Percentiles rank a stretch among this genome's conserved stretches.
Evolutionary conservation across 1,140 invertebrate genomes (phyloP).

Genomic region (Cydia fagiglandana): DNA sequence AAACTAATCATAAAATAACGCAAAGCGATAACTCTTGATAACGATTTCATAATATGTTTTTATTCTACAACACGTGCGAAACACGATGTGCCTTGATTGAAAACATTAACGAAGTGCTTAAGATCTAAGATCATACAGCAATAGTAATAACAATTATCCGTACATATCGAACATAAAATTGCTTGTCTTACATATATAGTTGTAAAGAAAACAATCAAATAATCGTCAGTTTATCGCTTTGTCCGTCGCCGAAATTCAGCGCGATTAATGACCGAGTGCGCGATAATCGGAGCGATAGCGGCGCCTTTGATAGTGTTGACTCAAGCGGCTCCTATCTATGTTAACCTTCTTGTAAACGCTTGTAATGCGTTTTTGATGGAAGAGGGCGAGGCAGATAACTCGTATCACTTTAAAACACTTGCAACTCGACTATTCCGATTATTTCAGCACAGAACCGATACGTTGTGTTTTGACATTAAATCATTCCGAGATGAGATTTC

Average conservation of each 20-base stretch:
- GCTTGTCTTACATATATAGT: slow-evolving; percentile 48
- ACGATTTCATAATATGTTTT: no score
- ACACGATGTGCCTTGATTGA: no score
- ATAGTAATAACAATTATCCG: slow-evolving; percentile 50
- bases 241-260: slow-evolving; percentile 87
- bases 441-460: slow-evolving; percentile 35
- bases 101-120: no score
- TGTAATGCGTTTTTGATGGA: slow-evolving; percentile 75
- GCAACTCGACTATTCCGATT: slow-evolving; percentile 33
- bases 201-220: slow-evolving; percentile 71
- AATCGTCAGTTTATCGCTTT: slow-evolving; percentile 71
- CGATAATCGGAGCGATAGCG: slow-evolving; percentile 81
- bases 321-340: slow-evolving; percentile 59
- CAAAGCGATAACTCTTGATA: no score
- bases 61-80: no score
- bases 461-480: slow-evolving; percentile 47
- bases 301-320: slow-evolving; percentile 70
- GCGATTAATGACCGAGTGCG: slow-evolving; percentile 90
- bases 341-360: slow-evolving; percentile 69
- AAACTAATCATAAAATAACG: no score
- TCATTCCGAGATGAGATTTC: neutral
- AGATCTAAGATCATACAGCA: neutral
- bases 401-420: slow-evolving; percentile 42
- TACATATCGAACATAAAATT: slow-evolving; percentile 48
- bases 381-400: slow-evolving; percentile 65